These are phyloP conservation scores for Nothoprocta perdicaria DNA, from an alignment of 2,113 vertebrate genomes.

Conservation along the genomic window DNA sequence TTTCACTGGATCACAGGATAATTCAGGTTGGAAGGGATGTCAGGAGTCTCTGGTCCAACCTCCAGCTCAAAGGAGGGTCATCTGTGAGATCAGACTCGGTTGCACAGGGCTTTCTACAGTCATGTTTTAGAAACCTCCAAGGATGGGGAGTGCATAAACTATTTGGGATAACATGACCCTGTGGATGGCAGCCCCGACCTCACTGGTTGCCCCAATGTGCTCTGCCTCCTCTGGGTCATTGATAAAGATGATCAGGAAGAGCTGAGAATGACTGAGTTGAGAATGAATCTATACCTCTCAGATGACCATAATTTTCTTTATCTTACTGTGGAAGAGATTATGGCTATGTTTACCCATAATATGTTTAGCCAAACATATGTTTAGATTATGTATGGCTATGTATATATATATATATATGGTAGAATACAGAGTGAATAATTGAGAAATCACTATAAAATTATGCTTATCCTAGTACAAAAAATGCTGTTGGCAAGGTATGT, in stretches of 20 bases:
- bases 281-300: not conserved
- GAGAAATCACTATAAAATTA: not conserved
- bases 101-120: not conserved
- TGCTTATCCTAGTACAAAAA: not conserved
- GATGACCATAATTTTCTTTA: not conserved
- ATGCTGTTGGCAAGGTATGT: not conserved
- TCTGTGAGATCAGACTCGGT: rapidly evolving
- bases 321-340: not conserved
- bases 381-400: no score
- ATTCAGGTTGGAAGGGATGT: not conserved
- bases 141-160: not conserved
- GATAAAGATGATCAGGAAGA: not conserved
- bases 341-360: no score
- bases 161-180: not conserved
- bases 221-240: not conserved
- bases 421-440: not conserved
- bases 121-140: not conserved
- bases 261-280: not conserved
- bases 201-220: rapidly evolving
- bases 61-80: not conserved
- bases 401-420: no score
- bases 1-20: not conserved
- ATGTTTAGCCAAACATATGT: no score
- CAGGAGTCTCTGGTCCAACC: not conserved
- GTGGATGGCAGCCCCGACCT: not conserved